Percentiles rank a stretch among this genome's conserved stretches.
phyloP scores from a whole-genome alignment of 2,888 invertebrate species.

The Caenorhabditis sp. region DNA sequence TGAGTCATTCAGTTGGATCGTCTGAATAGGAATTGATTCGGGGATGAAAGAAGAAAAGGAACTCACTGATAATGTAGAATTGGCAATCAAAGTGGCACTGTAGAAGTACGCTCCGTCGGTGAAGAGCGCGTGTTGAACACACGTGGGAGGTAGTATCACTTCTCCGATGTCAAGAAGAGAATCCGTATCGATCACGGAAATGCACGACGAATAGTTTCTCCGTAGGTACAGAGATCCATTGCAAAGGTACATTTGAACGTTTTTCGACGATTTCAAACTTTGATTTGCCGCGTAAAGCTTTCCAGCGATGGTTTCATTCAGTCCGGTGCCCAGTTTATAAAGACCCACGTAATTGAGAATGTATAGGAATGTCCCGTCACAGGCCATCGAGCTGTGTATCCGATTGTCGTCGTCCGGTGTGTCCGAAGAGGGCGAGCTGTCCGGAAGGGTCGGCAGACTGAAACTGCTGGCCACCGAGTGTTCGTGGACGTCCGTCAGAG shows the following conservation, averaged over 20 bases:
- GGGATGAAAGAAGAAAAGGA: not conserved
- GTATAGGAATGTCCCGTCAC: slow-evolving; percentile 85
- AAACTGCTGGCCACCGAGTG: slow-evolving; percentile 60
- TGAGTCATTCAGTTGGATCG: slow-evolving; percentile 73
- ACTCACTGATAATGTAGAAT: slow-evolving; percentile 70
- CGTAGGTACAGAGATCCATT: slow-evolving; percentile 76
- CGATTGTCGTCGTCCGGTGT: slow-evolving; percentile 69
- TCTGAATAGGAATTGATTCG: slow-evolving; percentile 48
- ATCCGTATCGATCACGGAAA: slow-evolving; percentile 77
- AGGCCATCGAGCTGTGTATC: slow-evolving; percentile 82
- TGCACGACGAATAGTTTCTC: slow-evolving; percentile 73
- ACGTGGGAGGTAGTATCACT: slow-evolving; percentile 70
- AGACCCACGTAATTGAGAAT: slow-evolving; percentile 87
- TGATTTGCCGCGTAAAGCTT: slow-evolving; percentile 88
- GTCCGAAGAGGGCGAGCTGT: slow-evolving; percentile 60
- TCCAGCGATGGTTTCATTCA: slow-evolving; percentile 92
- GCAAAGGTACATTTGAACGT: slow-evolving; percentile 73
- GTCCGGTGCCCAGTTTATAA: slow-evolving; percentile 94
- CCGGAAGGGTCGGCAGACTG: slow-evolving; percentile 62
- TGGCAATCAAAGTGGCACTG: slow-evolving; percentile 68
- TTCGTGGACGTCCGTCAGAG: slow-evolving; percentile 52
- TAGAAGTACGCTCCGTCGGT: slow-evolving; percentile 74
- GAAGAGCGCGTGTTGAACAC: slow-evolving; percentile 67
- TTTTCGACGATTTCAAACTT: slow-evolving; percentile 83
- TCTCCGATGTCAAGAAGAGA: slow-evolving; percentile 68